Conservation (phyloP, 2,797 vertebrate genomes). For the Iguana delicatissima region DNA sequence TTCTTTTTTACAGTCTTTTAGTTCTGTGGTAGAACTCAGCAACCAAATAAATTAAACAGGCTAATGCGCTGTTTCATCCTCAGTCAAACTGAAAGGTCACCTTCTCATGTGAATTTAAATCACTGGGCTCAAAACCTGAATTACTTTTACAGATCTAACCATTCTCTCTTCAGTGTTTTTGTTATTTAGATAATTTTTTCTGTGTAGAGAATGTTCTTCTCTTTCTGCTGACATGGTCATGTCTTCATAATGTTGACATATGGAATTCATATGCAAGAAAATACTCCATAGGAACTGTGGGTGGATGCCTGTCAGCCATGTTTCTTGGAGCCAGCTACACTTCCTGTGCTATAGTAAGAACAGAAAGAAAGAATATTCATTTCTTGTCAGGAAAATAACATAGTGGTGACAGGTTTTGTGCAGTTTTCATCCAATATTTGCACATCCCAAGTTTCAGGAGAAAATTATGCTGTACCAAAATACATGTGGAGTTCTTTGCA, state of each 20-base stretch:
- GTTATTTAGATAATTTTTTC: not conserved
- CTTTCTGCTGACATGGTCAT: not conserved
- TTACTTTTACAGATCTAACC: not conserved
- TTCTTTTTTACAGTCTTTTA: not conserved
- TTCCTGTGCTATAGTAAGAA: no score
- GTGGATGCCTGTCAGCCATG: no score
- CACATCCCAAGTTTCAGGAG: no score
- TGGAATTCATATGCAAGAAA: no score
- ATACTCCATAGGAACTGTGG: no score
- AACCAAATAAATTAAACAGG: not conserved
- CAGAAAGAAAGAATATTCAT: no score
- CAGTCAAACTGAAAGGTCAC: not conserved
- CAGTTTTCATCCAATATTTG: no score
- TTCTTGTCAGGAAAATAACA: no score
- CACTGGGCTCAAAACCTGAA: not conserved
- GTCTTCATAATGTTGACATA: not conserved
- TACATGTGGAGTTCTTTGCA: no score
- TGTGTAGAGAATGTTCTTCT: not conserved
- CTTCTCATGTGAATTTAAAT: not conserved
- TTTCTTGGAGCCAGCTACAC: no score
- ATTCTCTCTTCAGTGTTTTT: not conserved
- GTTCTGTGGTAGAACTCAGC: not conserved
- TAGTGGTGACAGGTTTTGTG: no score
- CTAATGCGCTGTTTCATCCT: not conserved
- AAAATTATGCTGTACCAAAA: no score